These are phyloP conservation scores for Erebia aethiops DNA, from an alignment of 2,888 invertebrate species.

Conservation along the genomic window DNA sequence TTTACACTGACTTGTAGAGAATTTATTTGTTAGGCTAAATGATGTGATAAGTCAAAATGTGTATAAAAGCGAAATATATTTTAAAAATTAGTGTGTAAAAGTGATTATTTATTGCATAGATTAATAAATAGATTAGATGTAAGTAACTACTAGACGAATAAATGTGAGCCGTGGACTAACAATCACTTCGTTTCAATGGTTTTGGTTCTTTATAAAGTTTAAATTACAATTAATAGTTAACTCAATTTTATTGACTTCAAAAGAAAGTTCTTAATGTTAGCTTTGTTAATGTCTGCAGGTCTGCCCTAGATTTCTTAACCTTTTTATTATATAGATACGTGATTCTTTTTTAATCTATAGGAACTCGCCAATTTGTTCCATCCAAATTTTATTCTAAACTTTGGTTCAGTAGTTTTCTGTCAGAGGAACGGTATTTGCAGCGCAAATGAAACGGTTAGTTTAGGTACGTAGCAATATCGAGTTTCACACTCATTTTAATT, in stretches of 20 bases:
- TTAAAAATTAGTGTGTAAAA: slow-evolving; percentile 46
- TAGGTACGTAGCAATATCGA: background rate
- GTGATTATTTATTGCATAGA: slow-evolving; percentile 36
- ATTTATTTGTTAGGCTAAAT: slow-evolving; percentile 77
- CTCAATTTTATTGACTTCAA: too few species aligned
- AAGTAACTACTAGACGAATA: slow-evolving; percentile 19
- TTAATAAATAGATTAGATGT: slow-evolving; percentile 29
- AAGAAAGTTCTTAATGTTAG: too few species aligned
- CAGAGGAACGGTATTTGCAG: background rate
- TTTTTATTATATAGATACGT: too few species aligned
- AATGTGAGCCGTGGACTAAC: slow-evolving; percentile 20
- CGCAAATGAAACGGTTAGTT: background rate
- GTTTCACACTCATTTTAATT: slow-evolving; percentile 22
- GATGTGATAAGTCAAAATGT: slow-evolving; percentile 75
- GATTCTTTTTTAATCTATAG: background rate
- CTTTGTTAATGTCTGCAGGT: too few species aligned
- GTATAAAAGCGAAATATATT: slow-evolving; percentile 49
- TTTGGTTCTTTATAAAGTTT: too few species aligned
- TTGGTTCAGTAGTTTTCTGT: background rate
- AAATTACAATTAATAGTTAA: too few species aligned
- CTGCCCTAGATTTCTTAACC: too few species aligned
- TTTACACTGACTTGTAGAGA: slow-evolving; percentile 82
- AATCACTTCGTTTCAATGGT: slow-evolving; percentile 31
- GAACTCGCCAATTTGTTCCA: background rate
- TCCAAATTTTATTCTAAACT: background rate